phyloP scores from a whole-genome alignment of 2,113 vertebrate species.

The Mesitornis unicolor region DNA sequence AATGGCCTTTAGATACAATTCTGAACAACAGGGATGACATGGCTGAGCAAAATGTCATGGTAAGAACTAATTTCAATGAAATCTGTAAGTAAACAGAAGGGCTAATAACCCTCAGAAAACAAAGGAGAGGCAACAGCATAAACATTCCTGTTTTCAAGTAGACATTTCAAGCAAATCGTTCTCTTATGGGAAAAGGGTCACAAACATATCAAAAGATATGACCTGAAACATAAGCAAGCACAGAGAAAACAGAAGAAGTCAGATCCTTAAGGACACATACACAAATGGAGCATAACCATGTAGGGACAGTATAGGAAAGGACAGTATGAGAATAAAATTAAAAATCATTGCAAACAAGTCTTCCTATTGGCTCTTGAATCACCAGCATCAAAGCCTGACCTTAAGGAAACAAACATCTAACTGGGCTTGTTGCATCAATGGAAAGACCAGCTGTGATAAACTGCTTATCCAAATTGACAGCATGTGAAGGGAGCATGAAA shows the following conservation, averaged over 20 bases:
- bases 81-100: not conserved
- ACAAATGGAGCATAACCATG: fast-evolving
- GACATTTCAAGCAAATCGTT: not conserved
- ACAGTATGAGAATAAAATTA: not conserved
- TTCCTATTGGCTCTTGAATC: not conserved
- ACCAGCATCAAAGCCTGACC: not conserved
- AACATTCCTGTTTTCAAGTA: not conserved
- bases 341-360: not conserved
- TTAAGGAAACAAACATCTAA: not conserved
- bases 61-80: not conserved
- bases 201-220: not conserved
- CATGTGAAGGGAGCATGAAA: not conserved
- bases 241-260: not conserved
- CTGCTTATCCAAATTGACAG: not conserved
- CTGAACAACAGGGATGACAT: not conserved
- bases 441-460: not conserved
- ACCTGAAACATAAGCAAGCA: not conserved
- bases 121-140: not conserved
- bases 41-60: not conserved
- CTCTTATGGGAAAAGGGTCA: not conserved
- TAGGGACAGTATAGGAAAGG: not conserved
- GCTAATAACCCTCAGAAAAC: not conserved
- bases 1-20: not conserved
- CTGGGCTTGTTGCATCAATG: not conserved
- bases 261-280: not conserved